Conservation (phyloP, 1,140 invertebrate species). For the Battus philenor region DNA sequence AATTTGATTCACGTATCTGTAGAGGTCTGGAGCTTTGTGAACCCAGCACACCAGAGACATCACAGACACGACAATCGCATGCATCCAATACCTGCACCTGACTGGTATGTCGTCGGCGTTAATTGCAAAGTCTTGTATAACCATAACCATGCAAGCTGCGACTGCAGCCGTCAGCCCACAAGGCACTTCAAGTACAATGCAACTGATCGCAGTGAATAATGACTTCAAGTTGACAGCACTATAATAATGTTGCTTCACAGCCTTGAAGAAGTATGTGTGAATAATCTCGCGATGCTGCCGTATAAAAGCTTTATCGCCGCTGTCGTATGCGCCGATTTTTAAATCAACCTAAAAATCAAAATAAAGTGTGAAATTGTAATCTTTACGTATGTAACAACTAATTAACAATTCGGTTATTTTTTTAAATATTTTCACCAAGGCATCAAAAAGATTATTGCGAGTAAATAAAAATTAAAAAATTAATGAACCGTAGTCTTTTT, state of each 20-base stretch:
- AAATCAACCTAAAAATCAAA: constrained; percentile 43
- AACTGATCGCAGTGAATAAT: constrained; percentile 73
- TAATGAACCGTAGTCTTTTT: too few species aligned
- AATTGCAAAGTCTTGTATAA: constrained; percentile 74
- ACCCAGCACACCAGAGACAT: constrained; percentile 79
- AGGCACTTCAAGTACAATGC: constrained; percentile 77
- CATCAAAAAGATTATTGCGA: too few species aligned
- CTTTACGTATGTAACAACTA: too few species aligned
- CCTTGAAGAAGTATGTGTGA: constrained; percentile 70
- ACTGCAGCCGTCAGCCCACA: constrained; percentile 77
- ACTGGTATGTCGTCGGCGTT: constrained; percentile 33
- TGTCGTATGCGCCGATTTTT: constrained; percentile 41
- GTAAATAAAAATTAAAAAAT: too few species aligned
- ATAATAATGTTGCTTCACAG: constrained; percentile 62
- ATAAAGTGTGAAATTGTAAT: too few species aligned
- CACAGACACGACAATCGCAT: constrained; percentile 75
- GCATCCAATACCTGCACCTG: constrained; percentile 69
- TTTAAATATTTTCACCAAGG: too few species aligned
- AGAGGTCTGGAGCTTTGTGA: constrained; percentile 75
- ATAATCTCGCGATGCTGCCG: constrained; percentile 68
- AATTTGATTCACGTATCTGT: constrained; percentile 76
- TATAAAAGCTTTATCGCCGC: constrained; percentile 72
- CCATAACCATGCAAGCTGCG: constrained; percentile 75
- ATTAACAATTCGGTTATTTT: too few species aligned
- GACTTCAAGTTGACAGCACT: constrained; percentile 72